Evolutionary conservation across 2,113 vertebrate species (phyloP), one percentile per base, ranked within the genome.

Genomic region (Sinocyclocheilus anshuiensis): DNA sequence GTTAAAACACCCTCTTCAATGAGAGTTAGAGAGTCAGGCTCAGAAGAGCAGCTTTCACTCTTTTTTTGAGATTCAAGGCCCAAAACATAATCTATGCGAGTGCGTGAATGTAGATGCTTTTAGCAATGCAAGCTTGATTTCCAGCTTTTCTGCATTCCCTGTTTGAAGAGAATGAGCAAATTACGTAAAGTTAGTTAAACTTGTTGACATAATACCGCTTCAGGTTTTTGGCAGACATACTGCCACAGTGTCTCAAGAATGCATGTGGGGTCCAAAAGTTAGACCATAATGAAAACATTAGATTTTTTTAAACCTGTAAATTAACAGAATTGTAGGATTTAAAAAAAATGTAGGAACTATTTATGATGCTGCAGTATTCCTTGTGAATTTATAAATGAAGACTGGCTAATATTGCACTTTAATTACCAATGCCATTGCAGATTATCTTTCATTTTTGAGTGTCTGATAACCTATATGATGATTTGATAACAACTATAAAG

Each of bases 1-100:
- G 29, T 84, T 84, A 57, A 84, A 83, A 84, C 50, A 55, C 72
- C 22, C 42, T 74, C 67, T 74, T 84, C 33, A 59, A 33, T 74
- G 12, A 24, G 15, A 59, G 10, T 29, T 10, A 18, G 24, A 33
- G 76, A 55, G 50, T 33, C 15, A 29, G 48, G 50, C 50, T 26
- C 50, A 55, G 76, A 50, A 33, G 26, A 45, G 48, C 81, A 36
- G 24, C 16, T 71, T 45, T 57, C 36, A 13, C 50, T 33, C n/a
- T 53, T 74, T 6, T 79, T 81, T 80, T 36, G 45, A 72, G 63
- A 39, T 53, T 69, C 74, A 57, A 77, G 20, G 29, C 33, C 63
- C 4, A 18, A 72, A 9, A 36, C 29, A 36, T 8, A 2, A 12
- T 65, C 2, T 67, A 29, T 2, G 15, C 10, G 2, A 9, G 63